phyloP scores from a whole-genome alignment of 1,140 invertebrate genomes.

The Ostrea denselamellosa region DNA sequence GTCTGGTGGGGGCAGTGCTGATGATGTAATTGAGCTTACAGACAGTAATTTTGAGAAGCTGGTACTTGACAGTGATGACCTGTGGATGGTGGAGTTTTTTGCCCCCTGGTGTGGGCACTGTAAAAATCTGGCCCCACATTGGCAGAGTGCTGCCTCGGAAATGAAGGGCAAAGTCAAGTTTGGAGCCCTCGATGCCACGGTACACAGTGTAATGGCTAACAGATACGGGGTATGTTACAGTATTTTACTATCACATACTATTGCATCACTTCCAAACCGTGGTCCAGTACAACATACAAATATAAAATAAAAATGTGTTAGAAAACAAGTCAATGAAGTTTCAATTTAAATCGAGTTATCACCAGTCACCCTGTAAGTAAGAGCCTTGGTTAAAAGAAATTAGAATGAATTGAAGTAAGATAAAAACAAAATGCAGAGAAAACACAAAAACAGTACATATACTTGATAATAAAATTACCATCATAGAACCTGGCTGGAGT shows the following conservation, averaged over 20 bases:
- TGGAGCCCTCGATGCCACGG: slow-evolving; percentile 97
- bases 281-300: neutral
- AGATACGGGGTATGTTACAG: slow-evolving; percentile 79
- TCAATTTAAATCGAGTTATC: neutral
- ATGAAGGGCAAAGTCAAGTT: slow-evolving; percentile 96
- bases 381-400: too few relatives aligned
- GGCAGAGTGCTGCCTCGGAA: slow-evolving; percentile 94
- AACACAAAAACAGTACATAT: too few relatives aligned
- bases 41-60: slow-evolving; percentile 95
- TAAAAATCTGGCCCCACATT: slow-evolving; percentile 96
- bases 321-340: neutral
- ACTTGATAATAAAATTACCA: too few relatives aligned
- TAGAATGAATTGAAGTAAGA: too few relatives aligned
- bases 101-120: slow-evolving; percentile 92
- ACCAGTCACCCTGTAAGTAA: neutral
- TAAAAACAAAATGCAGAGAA: too few relatives aligned
- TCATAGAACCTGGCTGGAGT: too few relatives aligned
- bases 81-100: slow-evolving; percentile 98
- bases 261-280: neutral
- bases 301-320: neutral
- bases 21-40: slow-evolving; percentile 94
- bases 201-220: slow-evolving; percentile 87
- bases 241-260: neutral
- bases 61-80: slow-evolving; percentile 93
- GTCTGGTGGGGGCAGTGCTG: slow-evolving; percentile 78